Evolutionary conservation across 2,888 invertebrate species (phyloP), one percentile per base, ranked within the genome.

Genomic region (Macrophya alboannulata): DNA sequence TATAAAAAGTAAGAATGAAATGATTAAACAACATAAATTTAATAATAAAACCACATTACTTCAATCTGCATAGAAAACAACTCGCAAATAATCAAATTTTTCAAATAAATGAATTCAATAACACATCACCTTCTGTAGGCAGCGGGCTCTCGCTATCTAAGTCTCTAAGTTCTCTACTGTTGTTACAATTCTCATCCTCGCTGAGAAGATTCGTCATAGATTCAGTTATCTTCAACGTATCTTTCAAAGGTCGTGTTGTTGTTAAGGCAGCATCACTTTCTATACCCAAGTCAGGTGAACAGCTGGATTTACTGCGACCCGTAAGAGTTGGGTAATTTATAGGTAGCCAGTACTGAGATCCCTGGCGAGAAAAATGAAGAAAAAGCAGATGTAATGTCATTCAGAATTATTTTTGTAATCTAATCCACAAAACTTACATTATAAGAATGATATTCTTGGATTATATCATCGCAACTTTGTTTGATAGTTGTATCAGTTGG

Each of bases 261-360:
- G 91, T 90, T 17, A 91, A 87, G 4, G 92, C 92, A 4, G 89
- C 92, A 25, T 98, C 98, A 90, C 98, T 98, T 92, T 98, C 98
- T 87, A 98, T 98, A n/a, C 98, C 98, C 90, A 98, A 95, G 94
- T 98, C 98, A 0, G 98, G 98, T 0, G 98, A 98, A 88, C 93
- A 93, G 84, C 92, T 93, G 6, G 93, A 92, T 87, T 93, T 93
- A 81, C 92, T 92, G 4, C 92, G 91, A 10, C 90, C 90, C 72
- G 90, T 91, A n/a, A 90, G 88, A 4, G 90, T 88, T 72, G 91
- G 90, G 85, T 91, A 92, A 88, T 89, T 92, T 87, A 91, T 87
- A 40, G 92, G 89, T 86, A 92, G 87, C 93, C 93, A 93, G 85
- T 92, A 92, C 43, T 91, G 92, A 21, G 90, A 90, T 74, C 90